Conservation (phyloP, 2,888 invertebrate species). For the Glomeris marginata region DNA sequence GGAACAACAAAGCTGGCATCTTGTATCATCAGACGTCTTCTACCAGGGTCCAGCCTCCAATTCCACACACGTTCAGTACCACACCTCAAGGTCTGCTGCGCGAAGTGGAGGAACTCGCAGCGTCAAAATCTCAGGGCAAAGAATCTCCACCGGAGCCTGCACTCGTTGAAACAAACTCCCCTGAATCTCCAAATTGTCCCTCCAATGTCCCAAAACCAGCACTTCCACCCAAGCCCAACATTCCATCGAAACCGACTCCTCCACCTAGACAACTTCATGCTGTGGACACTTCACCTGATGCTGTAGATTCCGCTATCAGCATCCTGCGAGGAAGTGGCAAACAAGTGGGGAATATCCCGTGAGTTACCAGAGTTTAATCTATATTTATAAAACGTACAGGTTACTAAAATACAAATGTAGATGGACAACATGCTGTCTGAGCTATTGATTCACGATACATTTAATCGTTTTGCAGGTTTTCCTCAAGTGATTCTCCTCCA, state of each 20-base stretch:
- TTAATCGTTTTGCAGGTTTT: too few relatives aligned
- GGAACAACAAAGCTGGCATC: not conserved
- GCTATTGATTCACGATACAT: too few relatives aligned
- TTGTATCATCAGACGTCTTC: conserved; percentile 25
- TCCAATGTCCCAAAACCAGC: conserved; percentile 56
- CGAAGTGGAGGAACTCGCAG: conserved; percentile 11
- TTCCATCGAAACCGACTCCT: conserved; percentile 32
- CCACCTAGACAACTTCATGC: conserved; percentile 35
- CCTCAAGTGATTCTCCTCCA: too few relatives aligned
- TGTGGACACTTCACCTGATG: conserved; percentile 15
- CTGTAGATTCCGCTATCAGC: conserved; percentile 9
- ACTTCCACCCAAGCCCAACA: conserved; percentile 33
- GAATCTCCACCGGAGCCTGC: not conserved
- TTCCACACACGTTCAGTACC: conserved; percentile 51
- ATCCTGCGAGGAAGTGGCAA: conserved; percentile 1
- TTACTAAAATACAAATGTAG: too few relatives aligned
- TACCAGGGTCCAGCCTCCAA: conserved; percentile 36
- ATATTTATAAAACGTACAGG: too few relatives aligned
- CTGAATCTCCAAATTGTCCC: conserved; percentile 8
- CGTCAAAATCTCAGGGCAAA: not conserved
- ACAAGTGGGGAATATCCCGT: conserved; percentile 1
- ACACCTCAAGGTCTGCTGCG: conserved; percentile 17
- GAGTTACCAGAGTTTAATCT: too few relatives aligned
- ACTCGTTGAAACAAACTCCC: not conserved
- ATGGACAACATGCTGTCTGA: too few relatives aligned